Percentiles rank a stretch among this genome's conserved stretches.
These are phyloP conservation scores for Heliconius aoede DNA, from an alignment of 2,888 invertebrate genomes.

Conservation along the genomic window DNA sequence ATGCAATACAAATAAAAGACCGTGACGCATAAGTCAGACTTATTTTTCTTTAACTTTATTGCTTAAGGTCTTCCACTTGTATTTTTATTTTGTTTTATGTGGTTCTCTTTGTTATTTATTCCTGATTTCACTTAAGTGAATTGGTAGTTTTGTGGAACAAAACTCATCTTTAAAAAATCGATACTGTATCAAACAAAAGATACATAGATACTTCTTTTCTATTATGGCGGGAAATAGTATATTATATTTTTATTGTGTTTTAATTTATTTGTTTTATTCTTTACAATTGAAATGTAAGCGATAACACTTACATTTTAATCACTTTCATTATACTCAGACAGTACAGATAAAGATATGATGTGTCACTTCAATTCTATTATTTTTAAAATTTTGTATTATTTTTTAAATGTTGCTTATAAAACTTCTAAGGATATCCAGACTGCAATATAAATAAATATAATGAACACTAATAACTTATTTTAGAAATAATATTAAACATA, in stretches of 20 bases:
- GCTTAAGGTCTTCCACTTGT: neutral
- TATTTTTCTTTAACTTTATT: slow-evolving; percentile 6
- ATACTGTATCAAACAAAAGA: neutral
- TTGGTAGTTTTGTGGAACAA: neutral
- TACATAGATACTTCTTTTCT: neutral
- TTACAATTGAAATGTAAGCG: too few relatives aligned
- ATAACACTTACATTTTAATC: too few relatives aligned
- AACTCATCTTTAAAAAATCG: neutral
- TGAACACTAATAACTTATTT: too few relatives aligned
- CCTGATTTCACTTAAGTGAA: neutral
- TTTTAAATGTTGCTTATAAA: too few relatives aligned
- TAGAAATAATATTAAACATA: too few relatives aligned
- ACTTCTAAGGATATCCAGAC: too few relatives aligned
- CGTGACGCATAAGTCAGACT: slow-evolving; percentile 19
- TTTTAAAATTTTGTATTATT: too few relatives aligned
- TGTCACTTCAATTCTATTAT: too few relatives aligned
- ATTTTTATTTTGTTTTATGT: slow-evolving; percentile 61
- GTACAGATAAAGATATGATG: too few relatives aligned
- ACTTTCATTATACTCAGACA: too few relatives aligned
- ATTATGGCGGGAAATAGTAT: slow-evolving; percentile 20
- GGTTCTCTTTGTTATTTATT: neutral
- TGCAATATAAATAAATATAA: too few relatives aligned
- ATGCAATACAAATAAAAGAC: slow-evolving; percentile 34
- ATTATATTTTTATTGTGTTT: neutral
- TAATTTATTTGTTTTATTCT: too few relatives aligned